Percentiles rank a stretch among this genome's conserved stretches.
These are phyloP conservation scores for Brenthis hecate DNA, from an alignment of 2,888 invertebrate genomes.

Conservation along the genomic window DNA sequence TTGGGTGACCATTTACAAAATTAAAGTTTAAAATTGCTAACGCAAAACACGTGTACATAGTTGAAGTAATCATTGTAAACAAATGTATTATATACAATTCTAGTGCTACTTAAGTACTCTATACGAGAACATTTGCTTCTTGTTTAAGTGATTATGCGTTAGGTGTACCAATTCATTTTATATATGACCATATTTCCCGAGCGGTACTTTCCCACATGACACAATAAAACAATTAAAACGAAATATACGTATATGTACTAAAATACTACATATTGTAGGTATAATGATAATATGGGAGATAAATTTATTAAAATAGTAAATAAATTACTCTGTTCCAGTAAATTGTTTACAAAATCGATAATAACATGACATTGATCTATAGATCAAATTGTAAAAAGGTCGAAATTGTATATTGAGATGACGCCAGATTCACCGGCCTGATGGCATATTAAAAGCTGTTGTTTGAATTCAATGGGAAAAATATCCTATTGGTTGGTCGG, in stretches of 20 bases:
- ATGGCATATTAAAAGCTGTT: too few relatives aligned
- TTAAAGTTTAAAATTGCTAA: constrained; percentile 13
- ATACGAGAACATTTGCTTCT: not conserved
- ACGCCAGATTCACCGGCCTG: too few relatives aligned
- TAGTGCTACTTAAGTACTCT: not conserved
- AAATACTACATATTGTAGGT: not conserved
- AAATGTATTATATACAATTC: not conserved
- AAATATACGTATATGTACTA: not conserved
- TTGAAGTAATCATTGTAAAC: constrained; percentile 22
- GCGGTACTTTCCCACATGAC: constrained; percentile 33
- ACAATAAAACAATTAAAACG: not conserved
- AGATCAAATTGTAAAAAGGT: too few relatives aligned
- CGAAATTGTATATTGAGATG: too few relatives aligned
- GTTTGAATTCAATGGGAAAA: too few relatives aligned
- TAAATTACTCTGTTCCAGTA: too few relatives aligned
- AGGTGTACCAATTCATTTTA: constrained; percentile 1
- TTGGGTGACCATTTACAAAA: constrained; percentile 6
- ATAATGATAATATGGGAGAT: too few relatives aligned
- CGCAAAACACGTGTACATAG: constrained; percentile 13
- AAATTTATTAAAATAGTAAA: too few relatives aligned
- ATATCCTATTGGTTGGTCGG: too few relatives aligned
- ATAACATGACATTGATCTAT: too few relatives aligned
- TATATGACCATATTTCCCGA: constrained; percentile 21
- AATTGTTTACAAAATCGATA: too few relatives aligned
- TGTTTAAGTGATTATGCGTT: not conserved